Evolutionary conservation across 2,797 vertebrate species (phyloP).

Genomic region (Rhinophrynus dorsalis): DNA sequence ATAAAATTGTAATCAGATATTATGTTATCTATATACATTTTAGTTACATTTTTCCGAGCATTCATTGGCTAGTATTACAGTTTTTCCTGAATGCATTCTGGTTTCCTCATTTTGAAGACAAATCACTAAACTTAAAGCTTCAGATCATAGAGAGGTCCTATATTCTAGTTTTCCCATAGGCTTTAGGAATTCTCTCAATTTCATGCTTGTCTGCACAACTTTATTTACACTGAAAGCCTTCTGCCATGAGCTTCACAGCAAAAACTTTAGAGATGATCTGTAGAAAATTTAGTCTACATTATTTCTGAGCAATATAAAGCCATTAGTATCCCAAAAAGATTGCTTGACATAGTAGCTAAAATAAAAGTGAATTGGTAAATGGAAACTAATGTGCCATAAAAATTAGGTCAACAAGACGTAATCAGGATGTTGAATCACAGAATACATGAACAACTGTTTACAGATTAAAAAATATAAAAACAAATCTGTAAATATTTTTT

Average conservation of each 20-base stretch:
- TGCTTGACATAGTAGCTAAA: slow-evolving; percentile 55
- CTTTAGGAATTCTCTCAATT: slow-evolving; percentile 71
- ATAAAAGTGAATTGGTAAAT: slow-evolving; percentile 58
- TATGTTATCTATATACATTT: too few species aligned
- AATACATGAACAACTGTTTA: not conserved
- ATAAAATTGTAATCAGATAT: too few species aligned
- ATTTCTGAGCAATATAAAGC: slow-evolving; percentile 54
- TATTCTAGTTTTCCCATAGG: slow-evolving; percentile 60
- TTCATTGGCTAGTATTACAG: too few species aligned
- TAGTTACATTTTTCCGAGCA: too few species aligned
- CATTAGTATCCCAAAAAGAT: slow-evolving; percentile 45
- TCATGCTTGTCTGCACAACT: slow-evolving; percentile 72
- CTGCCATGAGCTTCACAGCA: slow-evolving; percentile 60
- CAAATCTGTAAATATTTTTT: too few species aligned
- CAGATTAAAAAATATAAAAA: too few species aligned
- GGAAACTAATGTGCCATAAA: slow-evolving; percentile 55
- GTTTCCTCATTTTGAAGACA: slow-evolving; percentile 59
- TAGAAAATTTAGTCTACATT: slow-evolving; percentile 60
- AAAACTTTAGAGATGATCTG: slow-evolving; percentile 62
- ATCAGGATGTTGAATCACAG: too few species aligned
- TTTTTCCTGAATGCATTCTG: too few species aligned
- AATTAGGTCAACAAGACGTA: slow-evolving; percentile 59
- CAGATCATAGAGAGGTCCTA: slow-evolving; percentile 56
- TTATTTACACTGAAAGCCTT: slow-evolving; percentile 72
- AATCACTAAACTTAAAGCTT: slow-evolving; percentile 59